These are phyloP conservation scores for Characodon lateralis DNA, from an alignment of 2,797 vertebrate genomes.

Conservation along the genomic window DNA sequence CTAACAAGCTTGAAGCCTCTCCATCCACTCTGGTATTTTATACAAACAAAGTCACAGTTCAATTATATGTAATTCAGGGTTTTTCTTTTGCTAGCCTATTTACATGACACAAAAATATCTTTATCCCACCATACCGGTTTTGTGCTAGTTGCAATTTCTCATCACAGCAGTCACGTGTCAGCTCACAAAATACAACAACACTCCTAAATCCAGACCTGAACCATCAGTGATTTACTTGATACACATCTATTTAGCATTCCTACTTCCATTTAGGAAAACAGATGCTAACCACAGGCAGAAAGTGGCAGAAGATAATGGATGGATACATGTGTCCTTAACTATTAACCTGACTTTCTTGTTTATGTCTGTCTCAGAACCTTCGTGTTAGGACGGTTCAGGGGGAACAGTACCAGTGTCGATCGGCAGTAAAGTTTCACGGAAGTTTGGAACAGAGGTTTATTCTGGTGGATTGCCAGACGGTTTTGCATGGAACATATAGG, in stretches of 20 bases:
- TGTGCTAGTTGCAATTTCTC: not conserved
- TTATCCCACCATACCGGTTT: not conserved
- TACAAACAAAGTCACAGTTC: conserved; percentile 32
- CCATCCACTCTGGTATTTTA: not conserved
- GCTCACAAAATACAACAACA: not conserved
- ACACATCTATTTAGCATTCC: not conserved
- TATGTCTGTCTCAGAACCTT: conserved; percentile 82
- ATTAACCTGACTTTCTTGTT: not conserved
- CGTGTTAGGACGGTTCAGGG: conserved; percentile 90
- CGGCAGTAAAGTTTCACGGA: conserved; percentile 88
- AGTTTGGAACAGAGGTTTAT: conserved; percentile 91
- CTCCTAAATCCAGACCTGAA: not conserved
- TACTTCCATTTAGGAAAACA: not conserved
- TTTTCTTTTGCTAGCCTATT: not conserved
- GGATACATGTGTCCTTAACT: not conserved
- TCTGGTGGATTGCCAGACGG: conserved; percentile 88
- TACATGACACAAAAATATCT: not conserved
- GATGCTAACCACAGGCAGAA: not conserved
- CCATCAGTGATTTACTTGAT: not conserved
- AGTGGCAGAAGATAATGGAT: not conserved
- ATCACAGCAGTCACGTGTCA: not conserved
- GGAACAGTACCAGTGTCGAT: conserved; percentile 89
- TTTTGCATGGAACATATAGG: conserved; percentile 93
- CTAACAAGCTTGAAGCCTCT: not conserved
- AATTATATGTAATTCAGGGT: not conserved